Evolutionary conservation across 2,113 vertebrate genomes (phyloP).

Genomic region (Hiodon tergisus): DNA sequence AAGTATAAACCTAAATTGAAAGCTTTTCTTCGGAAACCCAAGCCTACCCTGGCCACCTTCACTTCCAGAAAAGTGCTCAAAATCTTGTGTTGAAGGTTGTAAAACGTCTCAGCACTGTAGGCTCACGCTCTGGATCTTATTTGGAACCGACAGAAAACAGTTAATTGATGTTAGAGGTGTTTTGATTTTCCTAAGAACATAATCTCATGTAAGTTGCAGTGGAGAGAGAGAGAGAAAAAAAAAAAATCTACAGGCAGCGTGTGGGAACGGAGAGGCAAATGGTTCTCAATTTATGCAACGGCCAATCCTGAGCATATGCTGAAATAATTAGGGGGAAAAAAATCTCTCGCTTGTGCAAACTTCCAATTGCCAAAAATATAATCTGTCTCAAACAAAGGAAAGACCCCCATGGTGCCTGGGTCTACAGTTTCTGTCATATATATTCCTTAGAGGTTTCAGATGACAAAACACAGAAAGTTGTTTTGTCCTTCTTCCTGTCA

Average conservation of each 20-base stretch:
- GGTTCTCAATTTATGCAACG: conserved; percentile 30
- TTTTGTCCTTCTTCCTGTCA: conserved; percentile 70
- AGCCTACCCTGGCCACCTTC: neutral
- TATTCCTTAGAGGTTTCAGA: conserved; percentile 73
- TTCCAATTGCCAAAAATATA: conserved; percentile 75
- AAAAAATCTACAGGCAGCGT: conserved; percentile 1
- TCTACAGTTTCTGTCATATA: conserved; percentile 67
- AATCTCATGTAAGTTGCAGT: conserved; percentile 13
- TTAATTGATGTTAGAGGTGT: neutral
- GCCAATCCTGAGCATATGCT: conserved; percentile 59
- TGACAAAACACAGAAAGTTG: conserved; percentile 75
- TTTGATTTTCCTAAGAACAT: conserved; percentile 17
- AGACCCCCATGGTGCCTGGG: conserved; percentile 58
- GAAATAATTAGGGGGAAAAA: conserved; percentile 69
- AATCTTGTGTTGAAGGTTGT: no score
- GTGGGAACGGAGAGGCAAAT: conserved; percentile 11
- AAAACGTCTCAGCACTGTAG: neutral
- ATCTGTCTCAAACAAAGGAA: conserved; percentile 67
- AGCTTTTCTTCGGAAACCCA: neutral
- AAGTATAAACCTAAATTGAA: conserved; percentile 8
- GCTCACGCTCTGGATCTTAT: neutral
- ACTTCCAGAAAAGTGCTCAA: neutral
- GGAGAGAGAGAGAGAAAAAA: neutral
- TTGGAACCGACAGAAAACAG: neutral
- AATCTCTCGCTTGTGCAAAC: conserved; percentile 67